phyloP scores from a whole-genome alignment of 2,888 invertebrate species.

The Sphaerophoria taeniata region DNA sequence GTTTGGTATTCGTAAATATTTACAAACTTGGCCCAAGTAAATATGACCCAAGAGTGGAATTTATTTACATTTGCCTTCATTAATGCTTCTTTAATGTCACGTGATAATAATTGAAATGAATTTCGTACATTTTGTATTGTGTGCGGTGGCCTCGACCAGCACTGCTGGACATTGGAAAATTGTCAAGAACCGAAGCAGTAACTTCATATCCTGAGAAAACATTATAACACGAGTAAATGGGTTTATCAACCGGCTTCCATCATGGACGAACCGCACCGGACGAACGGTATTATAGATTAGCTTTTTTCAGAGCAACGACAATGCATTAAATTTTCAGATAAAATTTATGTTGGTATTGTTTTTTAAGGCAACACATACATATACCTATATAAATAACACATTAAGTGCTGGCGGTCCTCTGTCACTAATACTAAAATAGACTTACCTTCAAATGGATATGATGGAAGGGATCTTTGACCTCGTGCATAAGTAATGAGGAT shows the following conservation, averaged over 20 bases:
- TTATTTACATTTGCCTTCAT: constrained; percentile 78
- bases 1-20: constrained; percentile 76
- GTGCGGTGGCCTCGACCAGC: not conserved
- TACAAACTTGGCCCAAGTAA: constrained; percentile 77
- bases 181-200: constrained; percentile 48
- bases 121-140: constrained; percentile 69
- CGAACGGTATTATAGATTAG: constrained; percentile 60
- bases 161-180: constrained; percentile 63
- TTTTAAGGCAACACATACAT: constrained; percentile 63
- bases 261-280: not conserved
- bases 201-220: constrained; percentile 27
- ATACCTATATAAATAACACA: constrained; percentile 69
- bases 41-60: constrained; percentile 78
- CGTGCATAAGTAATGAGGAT: constrained; percentile 66
- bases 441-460: not conserved
- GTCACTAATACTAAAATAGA: no score
- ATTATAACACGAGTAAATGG: constrained; percentile 53
- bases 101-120: constrained; percentile 76
- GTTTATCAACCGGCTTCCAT: constrained; percentile 49
- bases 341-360: constrained; percentile 66
- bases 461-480: constrained; percentile 71
- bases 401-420: constrained; percentile 47
- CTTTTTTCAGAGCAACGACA: constrained; percentile 56
- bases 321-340: constrained; percentile 73
- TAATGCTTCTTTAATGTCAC: constrained; percentile 77